Base-by-base conservation (phyloP, 2,113 vertebrate genomes). In the Passerina amoena region DNA sequence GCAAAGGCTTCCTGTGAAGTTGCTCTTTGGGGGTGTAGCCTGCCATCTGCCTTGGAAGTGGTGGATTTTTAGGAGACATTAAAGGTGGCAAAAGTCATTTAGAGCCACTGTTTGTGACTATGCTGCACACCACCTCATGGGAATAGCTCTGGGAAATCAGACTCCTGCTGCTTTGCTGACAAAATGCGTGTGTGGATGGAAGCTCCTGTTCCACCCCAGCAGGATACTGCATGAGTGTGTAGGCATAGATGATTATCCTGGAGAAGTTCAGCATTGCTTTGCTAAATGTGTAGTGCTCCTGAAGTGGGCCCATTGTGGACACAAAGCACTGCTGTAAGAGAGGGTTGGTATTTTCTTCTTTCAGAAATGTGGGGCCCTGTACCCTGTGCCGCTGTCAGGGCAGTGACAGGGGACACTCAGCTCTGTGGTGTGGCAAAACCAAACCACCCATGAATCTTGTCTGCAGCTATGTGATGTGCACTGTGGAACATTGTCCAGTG, bases 31-130 rank as follows among this genome's bases (percentile, higher is more conserved):
- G 79, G 94, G 94, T 88, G 92, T 94, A 96, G 50, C 73, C 53
- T 92, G 63, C 94, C 94, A 96, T 96, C 93, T 96, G 95, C 84
- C 90, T 90, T 14, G 5, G 88, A 95, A 96, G 37, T 66, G 51
- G 47, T 1, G 50, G 78, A 73, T 77, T 96, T 96, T 90, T 90
- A 84, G 86, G 95, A 91, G 80, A 84, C 48, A 48, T 65, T 75
- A 91, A 86, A 95, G 92, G 96, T 95, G 88, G 91, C 77, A 90
- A 81, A 90, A 93, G 92, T 87, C 93, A 80, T 68, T 92, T 73
- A 42, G 88, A 96, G 92, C 60, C 86, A 59, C 76, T 83, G 35
- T 38, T 60, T 94, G 91, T 81, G 88, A 88, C 51, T 90, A 5
- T 19, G 3, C 64, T 81, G 88, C 37, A 78, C 69, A 90, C 33